phyloP scores from a whole-genome alignment of 2,797 vertebrate species.

The Morelia viridis region DNA sequence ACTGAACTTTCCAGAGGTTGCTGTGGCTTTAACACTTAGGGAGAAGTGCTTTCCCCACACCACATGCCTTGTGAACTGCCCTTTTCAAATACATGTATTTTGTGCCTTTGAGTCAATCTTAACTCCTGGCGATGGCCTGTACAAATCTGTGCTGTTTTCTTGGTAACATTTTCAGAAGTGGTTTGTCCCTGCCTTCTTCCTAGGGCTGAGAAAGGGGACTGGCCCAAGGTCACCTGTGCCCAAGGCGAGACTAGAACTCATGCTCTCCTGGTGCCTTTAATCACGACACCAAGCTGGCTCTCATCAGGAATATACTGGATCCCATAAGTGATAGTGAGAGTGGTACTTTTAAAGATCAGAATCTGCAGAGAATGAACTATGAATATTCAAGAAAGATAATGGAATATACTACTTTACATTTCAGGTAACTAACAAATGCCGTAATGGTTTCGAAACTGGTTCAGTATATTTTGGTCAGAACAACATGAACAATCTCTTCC shows the following conservation, averaged over 20 bases:
- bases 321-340: neutral
- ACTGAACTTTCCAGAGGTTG: neutral
- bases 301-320: neutral
- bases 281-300: neutral
- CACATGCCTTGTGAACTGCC: neutral
- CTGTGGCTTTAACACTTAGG: neutral
- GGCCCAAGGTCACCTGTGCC: neutral
- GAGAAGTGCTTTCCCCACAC: neutral
- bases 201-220: neutral
- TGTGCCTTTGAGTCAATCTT: neutral
- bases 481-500: neutral
- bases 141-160: neutral
- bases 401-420: neutral
- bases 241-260: neutral
- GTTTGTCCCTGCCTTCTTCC: neutral
- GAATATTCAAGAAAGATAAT: neutral
- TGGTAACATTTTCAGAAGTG: neutral
- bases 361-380: neutral
- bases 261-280: neutral
- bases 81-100: neutral
- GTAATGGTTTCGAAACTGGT: neutral
- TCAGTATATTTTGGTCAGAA: neutral
- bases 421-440: neutral
- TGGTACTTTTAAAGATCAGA: neutral
- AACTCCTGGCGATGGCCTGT: neutral